These are phyloP conservation scores for Cynodonichthys magdalenae DNA, from an alignment of 2,797 vertebrate species.

Conservation along the genomic window DNA sequence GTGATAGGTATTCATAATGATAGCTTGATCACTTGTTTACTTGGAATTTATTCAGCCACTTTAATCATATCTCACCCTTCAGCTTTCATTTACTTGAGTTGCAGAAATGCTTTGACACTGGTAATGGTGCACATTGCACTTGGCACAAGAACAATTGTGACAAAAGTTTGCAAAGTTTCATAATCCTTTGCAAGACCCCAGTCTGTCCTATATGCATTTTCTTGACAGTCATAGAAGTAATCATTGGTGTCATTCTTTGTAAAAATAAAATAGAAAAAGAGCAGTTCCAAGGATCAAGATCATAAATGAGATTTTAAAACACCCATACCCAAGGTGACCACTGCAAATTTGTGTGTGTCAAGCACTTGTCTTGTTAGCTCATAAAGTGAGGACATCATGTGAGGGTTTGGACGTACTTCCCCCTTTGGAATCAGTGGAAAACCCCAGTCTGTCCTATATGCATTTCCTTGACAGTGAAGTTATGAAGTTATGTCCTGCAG, in stretches of 20 bases:
- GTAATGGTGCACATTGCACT: conserved; percentile 7
- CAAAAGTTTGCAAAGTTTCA: not conserved
- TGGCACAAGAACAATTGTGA: not conserved
- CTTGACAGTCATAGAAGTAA: conserved; percentile 44
- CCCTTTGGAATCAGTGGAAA: conserved; percentile 73
- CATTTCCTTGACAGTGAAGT: conserved; percentile 74
- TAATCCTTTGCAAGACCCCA: conserved; percentile 63
- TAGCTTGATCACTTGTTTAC: not conserved
- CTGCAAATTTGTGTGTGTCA: conserved; percentile 9
- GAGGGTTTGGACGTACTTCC: conserved; percentile 36
- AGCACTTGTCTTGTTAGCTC: conserved; percentile 55
- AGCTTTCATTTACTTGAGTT: conserved; percentile 66
- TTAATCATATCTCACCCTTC: conserved; percentile 1
- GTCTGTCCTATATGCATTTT: conserved; percentile 56
- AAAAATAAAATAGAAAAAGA: not conserved
- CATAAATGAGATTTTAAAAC: conserved; percentile 2
- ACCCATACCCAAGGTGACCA: conserved; percentile 16
- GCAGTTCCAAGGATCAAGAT: too few relatives aligned
- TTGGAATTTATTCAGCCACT: too few relatives aligned
- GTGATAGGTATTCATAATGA: not conserved
- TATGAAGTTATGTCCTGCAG: conserved; percentile 63
- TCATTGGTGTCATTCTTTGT: not conserved
- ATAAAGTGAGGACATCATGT: conserved; percentile 28
- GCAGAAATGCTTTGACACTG: not conserved
- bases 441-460: conserved; percentile 57